phyloP scores from a whole-genome alignment of 2,113 vertebrate genomes.

The Stegastes partitus region DNA sequence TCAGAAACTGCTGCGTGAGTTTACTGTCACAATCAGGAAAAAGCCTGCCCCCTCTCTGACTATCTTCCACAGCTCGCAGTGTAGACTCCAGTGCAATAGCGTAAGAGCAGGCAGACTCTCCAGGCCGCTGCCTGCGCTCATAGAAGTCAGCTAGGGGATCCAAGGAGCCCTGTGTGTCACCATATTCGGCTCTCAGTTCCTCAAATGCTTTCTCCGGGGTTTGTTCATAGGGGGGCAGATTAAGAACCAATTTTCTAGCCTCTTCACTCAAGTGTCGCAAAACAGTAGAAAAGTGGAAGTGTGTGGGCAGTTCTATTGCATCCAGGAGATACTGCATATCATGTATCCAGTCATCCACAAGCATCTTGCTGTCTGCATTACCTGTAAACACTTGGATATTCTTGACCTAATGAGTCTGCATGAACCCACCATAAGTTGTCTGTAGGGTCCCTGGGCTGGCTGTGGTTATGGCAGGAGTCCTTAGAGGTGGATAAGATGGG shows the following conservation, averaged over 20 bases:
- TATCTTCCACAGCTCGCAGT: conserved; percentile 16
- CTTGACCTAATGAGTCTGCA: conserved; percentile 45
- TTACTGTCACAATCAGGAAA: conserved; percentile 37
- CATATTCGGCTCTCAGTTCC: conserved; percentile 24
- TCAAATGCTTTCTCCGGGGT: conserved; percentile 24
- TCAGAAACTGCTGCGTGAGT: conserved; percentile 31
- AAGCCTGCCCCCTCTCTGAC: background rate
- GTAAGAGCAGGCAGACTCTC: conserved; percentile 43
- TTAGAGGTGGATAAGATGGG: no score
- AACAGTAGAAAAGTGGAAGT: conserved; percentile 9
- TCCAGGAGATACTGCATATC: conserved; percentile 48
- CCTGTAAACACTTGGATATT: conserved; percentile 45
- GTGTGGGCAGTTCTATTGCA: conserved; percentile 19
- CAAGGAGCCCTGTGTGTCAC: conserved; percentile 9
- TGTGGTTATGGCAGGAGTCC: background rate
- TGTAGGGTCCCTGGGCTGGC: background rate
- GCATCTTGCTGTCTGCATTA: conserved; percentile 18
- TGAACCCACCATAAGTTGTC: conserved; percentile 9
- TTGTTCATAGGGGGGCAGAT: conserved; percentile 12
- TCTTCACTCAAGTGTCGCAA: conserved; percentile 23
- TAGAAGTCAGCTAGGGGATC: conserved; percentile 41
- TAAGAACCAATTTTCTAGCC: conserved; percentile 28
- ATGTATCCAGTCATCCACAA: conserved; percentile 11
- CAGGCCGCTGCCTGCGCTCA: conserved; percentile 7
- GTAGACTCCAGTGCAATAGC: conserved; percentile 35